A percentile compares a stretch with the other conserved stretches of the same genome.
These are phyloP conservation scores for Oophaga pumilio DNA, from an alignment of 2,113 vertebrate genomes.

Conservation along the genomic window DNA sequence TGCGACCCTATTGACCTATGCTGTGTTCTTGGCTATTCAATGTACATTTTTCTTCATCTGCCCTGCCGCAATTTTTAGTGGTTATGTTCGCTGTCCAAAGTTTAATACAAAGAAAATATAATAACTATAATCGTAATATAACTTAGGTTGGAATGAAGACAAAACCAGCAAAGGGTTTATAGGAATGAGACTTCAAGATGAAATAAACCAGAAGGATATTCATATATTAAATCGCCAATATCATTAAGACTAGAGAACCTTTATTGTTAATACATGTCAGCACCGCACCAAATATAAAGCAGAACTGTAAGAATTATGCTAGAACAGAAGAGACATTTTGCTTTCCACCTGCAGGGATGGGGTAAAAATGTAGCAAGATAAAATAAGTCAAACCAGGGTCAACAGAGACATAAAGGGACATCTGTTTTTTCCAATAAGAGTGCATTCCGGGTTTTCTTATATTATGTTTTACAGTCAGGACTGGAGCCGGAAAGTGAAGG, in stretches of 20 bases:
- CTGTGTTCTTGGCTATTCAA: too few relatives aligned
- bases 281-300: background rate
- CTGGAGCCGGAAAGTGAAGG: background rate
- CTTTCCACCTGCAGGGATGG: background rate
- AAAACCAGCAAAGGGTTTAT: background rate
- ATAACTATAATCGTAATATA: background rate
- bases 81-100: background rate
- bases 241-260: background rate
- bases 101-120: background rate
- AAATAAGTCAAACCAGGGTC: background rate
- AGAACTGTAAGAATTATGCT: background rate
- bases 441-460: background rate
- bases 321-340: background rate
- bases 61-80: background rate
- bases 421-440: background rate
- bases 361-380: background rate
- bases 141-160: background rate
- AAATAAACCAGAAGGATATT: background rate
- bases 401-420: constrained; percentile 8
- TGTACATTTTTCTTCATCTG: background rate
- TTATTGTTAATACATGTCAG: background rate
- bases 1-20: too few relatives aligned
- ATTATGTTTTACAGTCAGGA: background rate
- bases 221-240: background rate
- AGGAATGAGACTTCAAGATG: background rate